Conservation (phyloP, 2,888 invertebrate species). For the Vesta saturnalis region DNA sequence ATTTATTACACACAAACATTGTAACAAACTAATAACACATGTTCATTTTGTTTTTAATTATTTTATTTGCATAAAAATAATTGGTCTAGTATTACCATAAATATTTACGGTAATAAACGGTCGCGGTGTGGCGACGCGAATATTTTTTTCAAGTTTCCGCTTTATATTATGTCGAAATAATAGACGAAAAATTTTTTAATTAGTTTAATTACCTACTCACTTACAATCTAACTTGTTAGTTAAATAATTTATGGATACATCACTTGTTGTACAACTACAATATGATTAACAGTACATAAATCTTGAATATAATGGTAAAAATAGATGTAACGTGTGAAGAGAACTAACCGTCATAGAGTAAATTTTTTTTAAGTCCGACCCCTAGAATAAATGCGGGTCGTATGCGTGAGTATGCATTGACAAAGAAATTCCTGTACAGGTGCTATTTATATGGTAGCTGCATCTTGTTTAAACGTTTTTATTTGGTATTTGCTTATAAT, state of each 20-base stretch:
- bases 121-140: conserved; percentile 18
- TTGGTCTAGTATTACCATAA: conserved; percentile 35
- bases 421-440: conserved; percentile 31
- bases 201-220: neutral
- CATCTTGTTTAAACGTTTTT: conserved; percentile 20
- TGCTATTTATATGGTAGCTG: conserved; percentile 32
- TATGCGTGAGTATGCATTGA: conserved; percentile 32
- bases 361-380: conserved; percentile 14
- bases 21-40: conserved; percentile 39
- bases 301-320: neutral
- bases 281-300: conserved; percentile 14
- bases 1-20: conserved; percentile 29
- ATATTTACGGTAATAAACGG: conserved; percentile 18
- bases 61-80: conserved; percentile 46
- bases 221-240: neutral
- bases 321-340: neutral
- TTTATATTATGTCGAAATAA: conserved; percentile 18
- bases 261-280: conserved; percentile 5
- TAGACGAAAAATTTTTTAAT: conserved; percentile 5
- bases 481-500: conserved; percentile 10
- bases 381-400: conserved; percentile 32
- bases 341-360: neutral
- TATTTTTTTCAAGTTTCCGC: conserved; percentile 23
- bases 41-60: conserved; percentile 43
- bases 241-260: conserved; percentile 14